Evolutionary conservation across 2,888 invertebrate genomes (phyloP).

Genomic region (Drosophila acutilabella): DNA sequence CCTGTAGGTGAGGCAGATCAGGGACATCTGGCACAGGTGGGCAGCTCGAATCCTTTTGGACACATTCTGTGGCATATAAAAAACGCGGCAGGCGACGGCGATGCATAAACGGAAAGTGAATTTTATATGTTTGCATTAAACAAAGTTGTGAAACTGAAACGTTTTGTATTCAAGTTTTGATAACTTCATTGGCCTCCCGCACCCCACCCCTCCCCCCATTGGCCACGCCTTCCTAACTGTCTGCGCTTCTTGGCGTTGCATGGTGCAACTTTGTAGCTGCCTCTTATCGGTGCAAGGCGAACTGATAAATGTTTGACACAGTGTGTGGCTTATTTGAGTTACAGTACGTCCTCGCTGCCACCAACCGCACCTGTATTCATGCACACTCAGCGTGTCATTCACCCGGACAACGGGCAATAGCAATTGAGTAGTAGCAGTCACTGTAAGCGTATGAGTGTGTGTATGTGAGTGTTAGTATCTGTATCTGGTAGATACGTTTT

Average conservation of each 20-base stretch:
- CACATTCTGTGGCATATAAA: conserved; percentile 46
- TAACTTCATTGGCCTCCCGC: conserved; percentile 58
- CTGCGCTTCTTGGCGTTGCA: conserved; percentile 16
- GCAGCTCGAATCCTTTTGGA: neutral
- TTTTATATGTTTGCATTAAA: conserved; percentile 70
- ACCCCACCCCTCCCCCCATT: no score
- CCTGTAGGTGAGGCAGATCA: neutral
- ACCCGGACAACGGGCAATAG: conserved; percentile 53
- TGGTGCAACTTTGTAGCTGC: conserved; percentile 67
- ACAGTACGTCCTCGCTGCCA: conserved; percentile 39
- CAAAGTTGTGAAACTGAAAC: conserved; percentile 74
- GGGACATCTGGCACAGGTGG: neutral
- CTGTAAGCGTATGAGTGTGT: conserved; percentile 1
- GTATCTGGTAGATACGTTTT: conserved; percentile 70
- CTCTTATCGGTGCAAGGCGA: conserved; percentile 70
- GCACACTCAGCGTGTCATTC: conserved; percentile 59
- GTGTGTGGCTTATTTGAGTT: conserved; percentile 69
- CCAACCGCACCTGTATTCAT: conserved; percentile 1
- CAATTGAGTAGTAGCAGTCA: conserved; percentile 47
- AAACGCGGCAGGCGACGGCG: conserved; percentile 58
- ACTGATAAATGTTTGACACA: conserved; percentile 79
- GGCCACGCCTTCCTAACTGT: neutral
- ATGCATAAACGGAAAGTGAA: conserved; percentile 70
- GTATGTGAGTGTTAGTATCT: conserved; percentile 28
- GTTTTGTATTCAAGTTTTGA: conserved; percentile 63